phyloP scores from a whole-genome alignment of 2,888 invertebrate species.

The Salticus scenicus region DNA sequence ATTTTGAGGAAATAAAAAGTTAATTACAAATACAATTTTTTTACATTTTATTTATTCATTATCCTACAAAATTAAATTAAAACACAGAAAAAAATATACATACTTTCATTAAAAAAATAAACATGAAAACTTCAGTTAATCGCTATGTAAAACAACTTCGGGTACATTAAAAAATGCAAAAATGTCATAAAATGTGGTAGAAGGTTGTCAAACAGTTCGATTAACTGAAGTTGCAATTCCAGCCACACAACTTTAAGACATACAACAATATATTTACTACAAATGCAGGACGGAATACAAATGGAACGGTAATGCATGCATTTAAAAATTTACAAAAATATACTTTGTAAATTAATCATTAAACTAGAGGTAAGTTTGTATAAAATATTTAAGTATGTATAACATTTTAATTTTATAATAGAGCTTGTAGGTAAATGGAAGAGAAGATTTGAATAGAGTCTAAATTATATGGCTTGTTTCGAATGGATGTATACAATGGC shows the following conservation, averaged over 20 bases:
- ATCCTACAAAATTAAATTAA: constrained; percentile 12
- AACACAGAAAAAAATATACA: constrained; percentile 8
- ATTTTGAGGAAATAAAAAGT: too few relatives aligned
- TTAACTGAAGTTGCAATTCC: constrained; percentile 37
- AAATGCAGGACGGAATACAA: neutral
- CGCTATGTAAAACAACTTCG: neutral
- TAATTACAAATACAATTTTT: too few relatives aligned
- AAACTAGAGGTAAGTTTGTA: constrained; percentile 12
- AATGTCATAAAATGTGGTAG: neutral
- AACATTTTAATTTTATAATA: too few relatives aligned
- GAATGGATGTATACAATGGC: too few relatives aligned
- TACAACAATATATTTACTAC: neutral
- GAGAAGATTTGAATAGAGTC: too few relatives aligned
- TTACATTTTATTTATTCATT: constrained; percentile 11
- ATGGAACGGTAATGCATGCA: neutral
- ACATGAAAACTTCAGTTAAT: constrained; percentile 5
- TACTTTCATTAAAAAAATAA: neutral
- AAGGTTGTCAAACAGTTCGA: constrained; percentile 54
- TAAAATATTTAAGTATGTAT: too few relatives aligned
- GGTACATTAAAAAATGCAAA: neutral
- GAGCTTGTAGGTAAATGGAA: too few relatives aligned
- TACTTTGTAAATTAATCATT: neutral
- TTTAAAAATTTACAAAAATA: too few relatives aligned
- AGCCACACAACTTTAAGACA: constrained; percentile 7
- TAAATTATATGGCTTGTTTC: too few relatives aligned